Evolutionary conservation across 2,888 invertebrate genomes (phyloP).

Genomic region (Steinernema carpocapsae): DNA sequence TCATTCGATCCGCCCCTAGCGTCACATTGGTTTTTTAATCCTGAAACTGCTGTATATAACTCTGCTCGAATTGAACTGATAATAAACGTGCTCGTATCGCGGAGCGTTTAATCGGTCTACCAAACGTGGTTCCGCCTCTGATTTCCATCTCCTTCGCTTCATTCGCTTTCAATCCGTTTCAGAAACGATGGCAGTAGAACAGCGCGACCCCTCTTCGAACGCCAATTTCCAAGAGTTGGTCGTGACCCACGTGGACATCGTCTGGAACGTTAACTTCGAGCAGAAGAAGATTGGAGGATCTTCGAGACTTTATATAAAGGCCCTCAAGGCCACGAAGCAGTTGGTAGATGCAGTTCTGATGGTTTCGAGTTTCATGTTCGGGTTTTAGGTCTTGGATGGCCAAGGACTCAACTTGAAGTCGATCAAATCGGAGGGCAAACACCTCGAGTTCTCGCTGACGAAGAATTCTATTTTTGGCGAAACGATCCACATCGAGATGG

Average conservation of each 20-base stretch:
- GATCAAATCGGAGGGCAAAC: constrained; percentile 72
- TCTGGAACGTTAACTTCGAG: constrained; percentile 64
- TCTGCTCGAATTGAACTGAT: too few species aligned
- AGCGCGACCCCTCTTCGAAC: constrained; percentile 51
- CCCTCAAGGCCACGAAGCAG: constrained; percentile 40
- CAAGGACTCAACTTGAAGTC: constrained; percentile 77
- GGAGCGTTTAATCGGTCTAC: too few species aligned
- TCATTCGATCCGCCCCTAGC: too few species aligned
- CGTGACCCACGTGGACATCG: constrained; percentile 61
- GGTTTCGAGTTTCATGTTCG: not conserved
- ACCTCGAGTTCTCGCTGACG: constrained; percentile 39
- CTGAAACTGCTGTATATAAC: too few species aligned
- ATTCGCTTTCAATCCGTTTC: too few species aligned
- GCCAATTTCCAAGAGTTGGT: constrained; percentile 57
- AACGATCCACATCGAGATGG: constrained; percentile 35
- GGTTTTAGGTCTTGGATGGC: constrained; percentile 78
- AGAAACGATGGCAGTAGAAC: not conserved
- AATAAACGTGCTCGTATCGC: too few species aligned
- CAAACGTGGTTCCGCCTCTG: too few species aligned
- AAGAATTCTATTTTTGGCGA: constrained; percentile 46
- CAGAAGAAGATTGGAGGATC: not conserved
- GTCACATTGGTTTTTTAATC: too few species aligned
- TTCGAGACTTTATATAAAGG: not conserved
- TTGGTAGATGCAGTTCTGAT: constrained; percentile 40
- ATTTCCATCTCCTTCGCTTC: too few species aligned